Percentiles rank a stretch among this genome's conserved stretches.
Evolutionary conservation across 2,888 invertebrate genomes (phyloP).

Genomic region (Eupsilia transversa): DNA sequence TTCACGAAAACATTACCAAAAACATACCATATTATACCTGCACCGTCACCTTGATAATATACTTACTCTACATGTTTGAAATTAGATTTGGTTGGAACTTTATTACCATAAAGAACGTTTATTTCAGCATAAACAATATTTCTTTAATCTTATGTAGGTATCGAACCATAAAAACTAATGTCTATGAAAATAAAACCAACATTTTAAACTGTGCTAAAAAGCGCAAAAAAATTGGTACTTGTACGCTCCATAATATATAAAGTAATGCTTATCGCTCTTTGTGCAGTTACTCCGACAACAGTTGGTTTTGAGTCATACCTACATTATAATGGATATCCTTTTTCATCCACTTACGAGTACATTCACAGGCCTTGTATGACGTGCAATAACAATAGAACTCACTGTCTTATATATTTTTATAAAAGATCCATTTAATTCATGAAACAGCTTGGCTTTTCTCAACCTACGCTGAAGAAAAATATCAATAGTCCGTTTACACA

Average conservation of each 20-base stretch:
- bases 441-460: neutral
- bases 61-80: slow-evolving; percentile 1
- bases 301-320: slow-evolving; percentile 54
- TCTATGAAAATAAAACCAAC: slow-evolving; percentile 22
- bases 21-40: neutral
- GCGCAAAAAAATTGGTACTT: slow-evolving; percentile 18
- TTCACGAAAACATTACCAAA: neutral
- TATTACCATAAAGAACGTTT: neutral
- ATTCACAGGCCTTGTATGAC: slow-evolving; percentile 46
- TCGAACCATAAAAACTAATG: slow-evolving; percentile 23
- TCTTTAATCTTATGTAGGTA: slow-evolving; percentile 1
- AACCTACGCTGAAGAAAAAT: slow-evolving; percentile 1
- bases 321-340: slow-evolving; percentile 43
- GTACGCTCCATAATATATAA: slow-evolving; percentile 38
- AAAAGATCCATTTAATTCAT: neutral
- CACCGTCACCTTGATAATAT: neutral
- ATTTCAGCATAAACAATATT: slow-evolving; percentile 9
- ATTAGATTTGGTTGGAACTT: neutral
- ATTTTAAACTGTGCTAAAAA: slow-evolving; percentile 24
- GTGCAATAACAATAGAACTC: slow-evolving; percentile 21
- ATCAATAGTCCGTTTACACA: neutral
- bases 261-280: slow-evolving; percentile 36
- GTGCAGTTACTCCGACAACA: slow-evolving; percentile 37
- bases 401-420: slow-evolving; percentile 14
- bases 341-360: slow-evolving; percentile 36